Percentiles rank a stretch among this genome's conserved stretches.
These are phyloP conservation scores for Megathymus violae DNA, from an alignment of 1,140 invertebrate species.

Conservation along the genomic window DNA sequence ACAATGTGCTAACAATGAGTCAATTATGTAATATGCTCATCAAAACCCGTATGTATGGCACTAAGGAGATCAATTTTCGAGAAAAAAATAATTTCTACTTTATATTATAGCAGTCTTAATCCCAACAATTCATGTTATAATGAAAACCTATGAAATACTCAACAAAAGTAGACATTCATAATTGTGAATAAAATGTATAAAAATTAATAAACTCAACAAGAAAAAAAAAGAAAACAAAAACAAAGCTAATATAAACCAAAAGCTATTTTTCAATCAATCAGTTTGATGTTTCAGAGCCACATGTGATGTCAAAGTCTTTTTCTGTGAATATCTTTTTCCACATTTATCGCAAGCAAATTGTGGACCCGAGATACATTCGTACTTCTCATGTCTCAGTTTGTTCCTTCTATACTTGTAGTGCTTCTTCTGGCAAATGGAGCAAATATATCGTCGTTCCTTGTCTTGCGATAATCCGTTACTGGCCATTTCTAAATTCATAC, in stretches of 20 bases:
- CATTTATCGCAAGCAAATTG: slow-evolving; percentile 80
- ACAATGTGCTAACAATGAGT: neutral
- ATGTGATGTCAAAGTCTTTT: slow-evolving; percentile 80
- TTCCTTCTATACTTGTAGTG: slow-evolving; percentile 77
- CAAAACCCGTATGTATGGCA: slow-evolving; percentile 24
- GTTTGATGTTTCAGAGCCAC: slow-evolving; percentile 69
- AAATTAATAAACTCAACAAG: slow-evolving; percentile 44
- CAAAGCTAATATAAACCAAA: slow-evolving; percentile 15
- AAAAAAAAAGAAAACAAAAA: slow-evolving; percentile 17
- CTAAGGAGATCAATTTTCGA: slow-evolving; percentile 36
- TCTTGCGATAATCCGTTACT: slow-evolving; percentile 26
- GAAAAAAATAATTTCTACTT: slow-evolving; percentile 6
- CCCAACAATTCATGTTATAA: slow-evolving; percentile 70
- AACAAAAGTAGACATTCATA: slow-evolving; percentile 28
- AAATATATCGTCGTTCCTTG: slow-evolving; percentile 54
- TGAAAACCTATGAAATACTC: slow-evolving; percentile 20
- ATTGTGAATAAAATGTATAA: slow-evolving; percentile 34
- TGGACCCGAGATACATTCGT: slow-evolving; percentile 79
- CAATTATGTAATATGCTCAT: no score
- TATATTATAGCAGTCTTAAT: slow-evolving; percentile 28
- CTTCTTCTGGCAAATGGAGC: slow-evolving; percentile 74
- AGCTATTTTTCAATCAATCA: slow-evolving; percentile 14
- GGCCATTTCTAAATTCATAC: slow-evolving; percentile 24
- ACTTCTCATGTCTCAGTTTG: slow-evolving; percentile 74
- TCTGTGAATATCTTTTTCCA: slow-evolving; percentile 71